Evolutionary conservation across 2,797 vertebrate genomes (phyloP), one percentile per base, ranked within the genome.

Genomic region (Cyprinodon diabolis): DNA sequence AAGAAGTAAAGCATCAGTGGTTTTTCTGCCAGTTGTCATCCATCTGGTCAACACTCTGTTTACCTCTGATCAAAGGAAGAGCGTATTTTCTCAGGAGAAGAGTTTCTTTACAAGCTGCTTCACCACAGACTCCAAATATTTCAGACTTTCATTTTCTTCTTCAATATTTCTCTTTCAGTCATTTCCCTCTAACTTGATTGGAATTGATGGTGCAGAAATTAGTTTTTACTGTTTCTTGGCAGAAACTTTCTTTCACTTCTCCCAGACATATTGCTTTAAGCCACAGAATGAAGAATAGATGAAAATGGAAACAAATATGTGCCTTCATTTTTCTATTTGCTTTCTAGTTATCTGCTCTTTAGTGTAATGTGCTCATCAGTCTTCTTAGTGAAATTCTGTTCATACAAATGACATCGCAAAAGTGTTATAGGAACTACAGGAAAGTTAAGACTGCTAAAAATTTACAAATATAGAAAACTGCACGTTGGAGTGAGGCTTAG

Each of bases 1-100:
- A 75, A 81, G 76, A 80, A 83, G 77, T 83, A 85, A 88, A 82
- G 43, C 69, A 86, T 87, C 84, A 85, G 40, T 45, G n/a, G 23
- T 80, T 72, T 45, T 63, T 1, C 35, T 60, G 67, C 45, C 76
- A 57, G 69, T 71, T 14, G 4, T 77, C 71, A 73, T 81, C 75
- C 54, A 75, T 65, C 77, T 79, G 51, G 76, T 66, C 10, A 48
- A 47, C 66, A 60, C 54, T 78, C 48, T 51, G 23, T 55, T 69
- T 79, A 74, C 37, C 66, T 47, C 58, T 49, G 72, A 77, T 52
- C 70, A 75, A 75, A 69, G 57, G 51, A 54, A 67, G 78, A 56
- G 72, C 47, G 69, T 30, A 55, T 30, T 51, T 63, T 25, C 67
- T 67, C 30, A 35, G 69, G 43, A 66, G 10, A 63, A 74, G 14